A percentile compares a stretch with the other conserved stretches of the same genome.
Conservation (phyloP, 2,888 invertebrate species). For the Cylindroiulus punctatus region DNA sequence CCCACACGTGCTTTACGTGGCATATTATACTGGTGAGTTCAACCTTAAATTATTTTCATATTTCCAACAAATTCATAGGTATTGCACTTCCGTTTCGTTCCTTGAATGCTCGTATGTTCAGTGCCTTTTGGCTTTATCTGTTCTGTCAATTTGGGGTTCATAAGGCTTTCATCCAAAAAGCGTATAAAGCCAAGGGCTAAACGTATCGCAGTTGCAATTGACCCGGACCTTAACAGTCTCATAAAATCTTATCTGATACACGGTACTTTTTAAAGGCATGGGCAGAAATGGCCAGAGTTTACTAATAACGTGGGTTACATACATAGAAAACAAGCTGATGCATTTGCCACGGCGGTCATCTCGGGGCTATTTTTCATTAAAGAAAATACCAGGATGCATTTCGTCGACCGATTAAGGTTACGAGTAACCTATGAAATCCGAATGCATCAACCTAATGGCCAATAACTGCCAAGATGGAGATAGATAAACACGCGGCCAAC, state of each 20-base stretch:
- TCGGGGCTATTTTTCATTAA: slow-evolving; percentile 25
- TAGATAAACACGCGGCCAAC: neutral
- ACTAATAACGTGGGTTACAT: neutral
- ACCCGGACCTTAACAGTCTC: slow-evolving; percentile 4
- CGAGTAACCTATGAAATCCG: slow-evolving; percentile 24
- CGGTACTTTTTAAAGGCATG: neutral
- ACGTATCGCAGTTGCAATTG: neutral
- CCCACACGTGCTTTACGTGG: too few relatives aligned
- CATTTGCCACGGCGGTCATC: neutral
- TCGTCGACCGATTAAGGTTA: neutral
- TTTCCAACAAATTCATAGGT: too few relatives aligned
- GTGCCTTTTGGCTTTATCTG: neutral
- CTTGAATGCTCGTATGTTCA: neutral
- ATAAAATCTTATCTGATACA: slow-evolving; percentile 25
- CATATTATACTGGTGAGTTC: too few relatives aligned
- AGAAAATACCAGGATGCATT: neutral
- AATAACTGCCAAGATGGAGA: slow-evolving; percentile 12
- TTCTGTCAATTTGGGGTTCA: neutral
- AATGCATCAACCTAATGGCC: slow-evolving; percentile 30
- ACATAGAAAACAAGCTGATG: neutral
- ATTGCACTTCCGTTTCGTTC: neutral
- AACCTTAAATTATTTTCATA: too few relatives aligned
- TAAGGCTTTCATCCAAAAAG: neutral
- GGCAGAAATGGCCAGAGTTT: neutral
- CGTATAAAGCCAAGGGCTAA: slow-evolving; percentile 1